Evolutionary conservation across 2,113 vertebrate genomes (phyloP), one percentile per base, ranked within the genome.

Genomic region (Archilochus colubris): DNA sequence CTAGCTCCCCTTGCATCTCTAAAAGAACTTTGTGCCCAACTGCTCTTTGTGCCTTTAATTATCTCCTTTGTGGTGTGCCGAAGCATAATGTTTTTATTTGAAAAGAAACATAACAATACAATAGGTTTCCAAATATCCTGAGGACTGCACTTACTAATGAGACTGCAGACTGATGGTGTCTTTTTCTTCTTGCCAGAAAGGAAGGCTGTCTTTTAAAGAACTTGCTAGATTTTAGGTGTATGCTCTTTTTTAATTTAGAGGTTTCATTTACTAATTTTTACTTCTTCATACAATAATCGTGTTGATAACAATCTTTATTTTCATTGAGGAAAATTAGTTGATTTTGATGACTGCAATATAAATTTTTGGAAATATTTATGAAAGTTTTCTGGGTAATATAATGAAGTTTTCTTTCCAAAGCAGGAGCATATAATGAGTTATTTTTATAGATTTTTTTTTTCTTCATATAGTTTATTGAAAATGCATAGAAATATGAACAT

Each of bases 191-290:
- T 82, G 88, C 82, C 64, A 74, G 75, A 0, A 0, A 83, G 25
- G 20, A 83, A 9, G 23, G 7, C 30, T 86, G 51, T 40, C 54
- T 88, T 85, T 40, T 44, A 51, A 21, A 77, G 67, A 66, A 48
- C 59, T 73, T 55, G 38, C 27, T 70, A 43, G 43, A 53, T 68
- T 93, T 90, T 84, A 86, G 48, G 38, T 74, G 14, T 75, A 13
- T 61, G 30, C 6, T 30, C 9, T 33, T 80, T 48, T 73, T 88
- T 77, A 84, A 75, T 70, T 89, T 68, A 70, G 66, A 93, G 58
- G 48, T 62, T 96, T 87, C 31, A 91, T 63, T 68, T 75, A 27
- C 61, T 87, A 64, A 92, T 92, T 92, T 91, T 54, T 82, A 54
- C 7, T 25, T 61, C 62, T 85, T 80, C 19, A 10, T 78, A 36